Evolutionary conservation across 2,888 invertebrate species (phyloP).

Genomic region (Torymus auratus): DNA sequence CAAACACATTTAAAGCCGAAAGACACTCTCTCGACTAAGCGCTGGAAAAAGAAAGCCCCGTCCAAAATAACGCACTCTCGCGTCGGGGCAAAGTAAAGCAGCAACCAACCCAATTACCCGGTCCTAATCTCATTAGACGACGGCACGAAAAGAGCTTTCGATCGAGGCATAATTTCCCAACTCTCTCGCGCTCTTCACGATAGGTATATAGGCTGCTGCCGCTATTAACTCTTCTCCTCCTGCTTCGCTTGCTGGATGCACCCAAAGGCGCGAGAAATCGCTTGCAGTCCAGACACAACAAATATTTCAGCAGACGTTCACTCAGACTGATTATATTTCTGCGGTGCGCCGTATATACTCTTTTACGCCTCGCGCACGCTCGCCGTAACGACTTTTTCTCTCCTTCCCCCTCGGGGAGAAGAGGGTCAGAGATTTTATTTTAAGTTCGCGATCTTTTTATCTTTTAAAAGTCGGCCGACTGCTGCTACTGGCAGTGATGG

Average conservation of each 20-base stretch:
- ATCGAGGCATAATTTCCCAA: slow-evolving; percentile 11
- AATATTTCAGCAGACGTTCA: background rate
- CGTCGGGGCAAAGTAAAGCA: no score
- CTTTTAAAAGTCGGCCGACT: slow-evolving; percentile 5
- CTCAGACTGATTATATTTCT: slow-evolving; percentile 10
- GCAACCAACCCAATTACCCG: background rate
- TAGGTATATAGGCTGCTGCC: no score
- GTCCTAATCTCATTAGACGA: background rate
- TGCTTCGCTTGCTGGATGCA: no score
- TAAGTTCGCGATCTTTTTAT: slow-evolving; percentile 20
- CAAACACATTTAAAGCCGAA: no score
- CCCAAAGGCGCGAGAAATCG: background rate
- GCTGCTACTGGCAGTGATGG: background rate
- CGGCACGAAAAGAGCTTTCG: slow-evolving; percentile 15
- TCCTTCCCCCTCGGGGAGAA: no score
- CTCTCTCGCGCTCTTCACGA: background rate
- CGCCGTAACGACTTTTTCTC: background rate
- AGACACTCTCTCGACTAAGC: no score
- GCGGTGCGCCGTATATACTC: background rate
- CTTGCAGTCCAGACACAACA: background rate
- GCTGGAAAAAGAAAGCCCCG: no score
- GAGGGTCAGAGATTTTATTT: slow-evolving; percentile 18
- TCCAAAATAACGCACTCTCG: no score
- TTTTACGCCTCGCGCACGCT: background rate
- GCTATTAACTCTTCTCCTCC: no score